Evolutionary conservation across 2,797 vertebrate species (phyloP), one percentile per base, ranked within the genome.

Genomic region (Manis crassicaudata): DNA sequence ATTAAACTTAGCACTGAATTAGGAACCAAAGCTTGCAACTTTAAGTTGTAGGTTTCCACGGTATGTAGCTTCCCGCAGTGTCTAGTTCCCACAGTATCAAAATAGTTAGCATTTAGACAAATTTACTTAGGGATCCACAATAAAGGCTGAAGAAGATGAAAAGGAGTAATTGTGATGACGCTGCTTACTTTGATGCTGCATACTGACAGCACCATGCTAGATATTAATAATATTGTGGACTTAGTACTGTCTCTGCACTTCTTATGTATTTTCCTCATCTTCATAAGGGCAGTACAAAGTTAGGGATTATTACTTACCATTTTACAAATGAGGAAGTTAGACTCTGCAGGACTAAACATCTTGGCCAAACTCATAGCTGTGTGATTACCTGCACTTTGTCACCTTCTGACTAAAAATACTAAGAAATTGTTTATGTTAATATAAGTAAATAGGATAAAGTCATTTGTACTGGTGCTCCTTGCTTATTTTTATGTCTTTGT

Each of bases 401-500:
- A 80, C 67, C 72, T 93, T 93, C 72, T 77, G 43, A 75, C 37
- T 90, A 68, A 85, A 94, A 92, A 96, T 37, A 18, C 62, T 40
- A n/a, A 85, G 56, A 37, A 92, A 92, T 94, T 85, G 84, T 52
- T 94, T 50, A 87, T n/a, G 43, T 62, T 54, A 40, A 77, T 70
- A 8, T 83, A 88, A 94, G n/a, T 67, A 72, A 92, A 92, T 54
- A 79, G 60, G 82, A 90, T 65, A 75, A 40, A 84, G 56, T 70
- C 40, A 72, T 92, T 92, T 90, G 6, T 46, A 63, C 40, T 60
- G 7, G 27, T 81, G 60, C 27, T 60, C 7, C 58, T 86, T n/a
- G 43, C n/a, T 89, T 96, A 82, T 86, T 60, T 88, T 87, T 85
- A 92, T 88, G 43, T 88, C 50, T 90, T 79, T 50, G 18, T n/a